Conservation (phyloP, 2,797 vertebrate genomes). For the Cottoperca gobio region DNA sequence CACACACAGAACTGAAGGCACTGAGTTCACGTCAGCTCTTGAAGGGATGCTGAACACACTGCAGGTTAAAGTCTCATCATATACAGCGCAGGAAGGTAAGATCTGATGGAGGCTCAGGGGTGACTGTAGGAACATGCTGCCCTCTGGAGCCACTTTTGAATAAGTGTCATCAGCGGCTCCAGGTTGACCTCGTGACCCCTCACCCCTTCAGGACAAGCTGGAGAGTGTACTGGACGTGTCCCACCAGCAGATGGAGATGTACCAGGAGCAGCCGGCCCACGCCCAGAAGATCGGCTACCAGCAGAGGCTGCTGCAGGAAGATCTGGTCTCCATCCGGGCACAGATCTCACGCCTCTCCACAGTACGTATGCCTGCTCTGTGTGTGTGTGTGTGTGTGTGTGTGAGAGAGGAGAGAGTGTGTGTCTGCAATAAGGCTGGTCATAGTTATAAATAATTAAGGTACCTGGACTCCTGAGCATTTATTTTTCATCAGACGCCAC, state of each 20-base stretch:
- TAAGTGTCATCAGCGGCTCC: not conserved
- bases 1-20: not conserved
- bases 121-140: conserved; percentile 29
- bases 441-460: too few species aligned
- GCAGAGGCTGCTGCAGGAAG: conserved; percentile 95
- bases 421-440: fast-evolving
- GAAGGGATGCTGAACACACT: not conserved
- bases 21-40: not conserved
- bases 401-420: not conserved
- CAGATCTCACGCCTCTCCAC: conserved; percentile 93
- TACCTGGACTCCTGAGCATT: too few species aligned
- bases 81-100: not conserved
- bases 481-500: too few species aligned
- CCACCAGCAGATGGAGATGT: conserved; percentile 96
- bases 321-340: conserved; percentile 94
- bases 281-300: conserved; percentile 93
- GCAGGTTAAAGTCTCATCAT: not conserved
- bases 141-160: conserved; percentile 30
- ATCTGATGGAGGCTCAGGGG: not conserved
- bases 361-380: conserved; percentile 66
- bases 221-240: conserved; percentile 93
- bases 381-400: not conserved
- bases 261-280: conserved; percentile 91
- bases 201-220: conserved; percentile 89
- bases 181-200: too few species aligned